phyloP scores from a whole-genome alignment of 2,113 vertebrate species.

The Hippolais icterina region DNA sequence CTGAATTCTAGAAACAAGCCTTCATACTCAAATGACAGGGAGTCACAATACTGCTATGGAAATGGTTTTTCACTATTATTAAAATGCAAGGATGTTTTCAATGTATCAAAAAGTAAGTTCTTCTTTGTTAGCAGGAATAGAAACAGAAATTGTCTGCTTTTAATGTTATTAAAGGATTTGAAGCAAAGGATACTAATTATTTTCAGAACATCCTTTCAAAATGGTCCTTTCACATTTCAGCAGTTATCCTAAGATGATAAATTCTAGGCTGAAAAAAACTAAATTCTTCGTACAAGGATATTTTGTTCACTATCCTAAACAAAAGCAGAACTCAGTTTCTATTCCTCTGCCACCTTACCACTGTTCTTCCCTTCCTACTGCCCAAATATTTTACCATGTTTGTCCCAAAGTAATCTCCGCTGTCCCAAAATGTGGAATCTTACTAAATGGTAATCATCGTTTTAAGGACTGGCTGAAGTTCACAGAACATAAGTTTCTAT shows the following conservation, averaged over 20 bases:
- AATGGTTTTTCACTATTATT: background rate
- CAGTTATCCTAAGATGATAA: background rate
- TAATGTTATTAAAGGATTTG: background rate
- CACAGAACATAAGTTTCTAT: background rate
- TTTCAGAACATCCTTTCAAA: background rate
- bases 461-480: background rate
- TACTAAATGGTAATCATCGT: background rate
- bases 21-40: background rate
- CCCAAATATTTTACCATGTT: background rate
- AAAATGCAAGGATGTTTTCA: background rate
- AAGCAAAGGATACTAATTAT: background rate
- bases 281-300: background rate
- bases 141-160: background rate
- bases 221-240: background rate
- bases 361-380: background rate
- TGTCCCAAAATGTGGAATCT: background rate
- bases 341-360: background rate
- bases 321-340: background rate
- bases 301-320: background rate
- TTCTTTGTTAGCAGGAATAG: background rate
- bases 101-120: background rate
- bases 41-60: background rate
- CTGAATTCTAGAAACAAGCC: background rate
- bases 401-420: background rate
- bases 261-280: background rate